Conservation (phyloP, 2,797 vertebrate species). For the Tenualosa ilisha region DNA sequence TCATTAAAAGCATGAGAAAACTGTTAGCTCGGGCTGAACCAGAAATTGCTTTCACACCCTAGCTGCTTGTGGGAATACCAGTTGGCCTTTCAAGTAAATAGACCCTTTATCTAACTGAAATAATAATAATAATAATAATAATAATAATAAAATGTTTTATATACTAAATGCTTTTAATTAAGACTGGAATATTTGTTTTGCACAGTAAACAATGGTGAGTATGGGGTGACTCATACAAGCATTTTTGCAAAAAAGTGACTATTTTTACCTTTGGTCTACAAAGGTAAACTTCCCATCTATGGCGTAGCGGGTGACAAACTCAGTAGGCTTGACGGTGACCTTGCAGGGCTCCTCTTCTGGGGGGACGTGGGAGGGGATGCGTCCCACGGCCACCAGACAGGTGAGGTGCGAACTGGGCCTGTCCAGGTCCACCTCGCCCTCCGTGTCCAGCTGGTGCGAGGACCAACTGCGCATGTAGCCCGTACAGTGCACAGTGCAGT, state of each 20-base stretch:
- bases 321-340: slow-evolving; percentile 83
- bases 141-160: too few species aligned
- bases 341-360: slow-evolving; percentile 80
- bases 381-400: slow-evolving; percentile 91
- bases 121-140: too few species aligned
- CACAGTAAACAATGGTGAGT: not conserved
- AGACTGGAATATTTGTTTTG: not conserved
- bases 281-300: slow-evolving; percentile 97
- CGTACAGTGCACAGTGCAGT: slow-evolving; percentile 95
- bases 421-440: slow-evolving; percentile 82
- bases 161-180: not conserved
- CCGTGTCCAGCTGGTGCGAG: slow-evolving; percentile 85
- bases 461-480: slow-evolving; percentile 94
- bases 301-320: slow-evolving; percentile 90
- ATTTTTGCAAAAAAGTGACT: not conserved
- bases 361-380: slow-evolving; percentile 81
- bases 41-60: not conserved
- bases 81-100: not conserved
- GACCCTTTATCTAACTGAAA: not conserved
- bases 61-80: not conserved
- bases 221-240: not conserved
- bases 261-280: slow-evolving; percentile 91
- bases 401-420: slow-evolving; percentile 85
- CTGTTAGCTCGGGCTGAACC: not conserved
- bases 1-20: slow-evolving; percentile 6